Base-by-base conservation (phyloP, 2,888 invertebrate species). In the Nemapogon koenigi region DNA sequence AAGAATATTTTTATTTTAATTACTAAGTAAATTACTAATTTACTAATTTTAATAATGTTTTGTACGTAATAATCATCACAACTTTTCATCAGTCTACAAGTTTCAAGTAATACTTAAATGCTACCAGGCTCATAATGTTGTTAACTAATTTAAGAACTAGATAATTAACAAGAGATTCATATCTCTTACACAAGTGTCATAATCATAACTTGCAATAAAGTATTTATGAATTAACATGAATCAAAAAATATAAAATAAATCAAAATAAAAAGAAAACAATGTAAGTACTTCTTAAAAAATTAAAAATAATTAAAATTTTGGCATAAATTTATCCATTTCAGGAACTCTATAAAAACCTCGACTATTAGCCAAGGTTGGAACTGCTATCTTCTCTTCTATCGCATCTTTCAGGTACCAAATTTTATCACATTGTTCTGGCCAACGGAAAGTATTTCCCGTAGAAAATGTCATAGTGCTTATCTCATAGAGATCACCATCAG, bases 341-440 rank as follows among this genome's bases (percentile, higher is more conserved):
- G 32, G 30, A 38, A 41, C 30, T 38, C 35, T 38, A 38, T 38
- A 41, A 41, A 35, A 38, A 35, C 35, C 41, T 41, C 38, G 29
- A 35, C 38, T 39, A 36, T 39, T 41, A 38, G 37, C 29, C 26
- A 37, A 37, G 28, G 29, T 37, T 28, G 40, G 37, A 32, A 27
- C 27, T 37, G 32, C 32, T 1, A 40, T 40, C 37, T 40, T 37
- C 37, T 40, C 40, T 31, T 32, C 37, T 27, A 40, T 37, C 11
- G 32, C 37, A 33, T 41, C 35, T 41, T 37, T 37, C 28, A 16
- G 27, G 33, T 41, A 41, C 41, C 33, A 41, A 8, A 41, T 37
- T 37, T 41, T 35, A 37, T 30, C 31, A 14, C 15, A 7, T 30
- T 30, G 13, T 7, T 30, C 31, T 30, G 40, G 40, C 40, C 40